Evolutionary conservation across 2,797 vertebrate genomes (phyloP).

Genomic region (Xiphophorus birchmanni): DNA sequence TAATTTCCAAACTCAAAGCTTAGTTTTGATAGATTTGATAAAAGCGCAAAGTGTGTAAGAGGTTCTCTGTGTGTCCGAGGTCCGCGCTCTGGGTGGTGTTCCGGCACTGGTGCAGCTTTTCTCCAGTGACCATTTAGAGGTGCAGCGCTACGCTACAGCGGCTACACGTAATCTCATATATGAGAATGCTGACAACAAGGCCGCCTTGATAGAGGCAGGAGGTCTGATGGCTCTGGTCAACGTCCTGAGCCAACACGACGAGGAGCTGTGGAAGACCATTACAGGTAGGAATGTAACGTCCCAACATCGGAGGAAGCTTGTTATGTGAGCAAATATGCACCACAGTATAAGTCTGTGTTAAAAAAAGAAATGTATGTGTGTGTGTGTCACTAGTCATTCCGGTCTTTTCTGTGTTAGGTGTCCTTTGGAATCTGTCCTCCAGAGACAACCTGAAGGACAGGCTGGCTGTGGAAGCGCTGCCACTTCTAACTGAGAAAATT

Average conservation of each 20-base stretch:
- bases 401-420: slow-evolving; percentile 78
- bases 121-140: slow-evolving; percentile 90
- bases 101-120: slow-evolving; percentile 91
- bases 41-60: not conserved
- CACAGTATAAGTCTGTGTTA: not conserved
- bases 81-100: slow-evolving; percentile 87
- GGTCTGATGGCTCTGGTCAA: slow-evolving; percentile 87
- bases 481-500: slow-evolving; percentile 88
- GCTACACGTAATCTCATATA: slow-evolving; percentile 97
- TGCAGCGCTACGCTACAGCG: slow-evolving; percentile 91
- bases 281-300: slow-evolving; percentile 80
- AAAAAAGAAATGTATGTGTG: not conserved
- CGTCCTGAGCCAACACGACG: slow-evolving; percentile 84
- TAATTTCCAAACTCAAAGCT: not conserved
- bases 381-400: not conserved
- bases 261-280: slow-evolving; percentile 93
- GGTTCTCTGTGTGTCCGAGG: slow-evolving; percentile 71
- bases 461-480: slow-evolving; percentile 86
- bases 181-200: slow-evolving; percentile 91
- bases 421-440: slow-evolving; percentile 97
- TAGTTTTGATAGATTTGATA: not conserved
- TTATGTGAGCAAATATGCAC: not conserved
- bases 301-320: not conserved
- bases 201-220: slow-evolving; percentile 87
- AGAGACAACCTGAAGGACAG: slow-evolving; percentile 94